Evolutionary conservation across 1,140 invertebrate species (phyloP), one percentile per base, ranked within the genome.

Genomic region (Ceratosolen fusciceps): DNA sequence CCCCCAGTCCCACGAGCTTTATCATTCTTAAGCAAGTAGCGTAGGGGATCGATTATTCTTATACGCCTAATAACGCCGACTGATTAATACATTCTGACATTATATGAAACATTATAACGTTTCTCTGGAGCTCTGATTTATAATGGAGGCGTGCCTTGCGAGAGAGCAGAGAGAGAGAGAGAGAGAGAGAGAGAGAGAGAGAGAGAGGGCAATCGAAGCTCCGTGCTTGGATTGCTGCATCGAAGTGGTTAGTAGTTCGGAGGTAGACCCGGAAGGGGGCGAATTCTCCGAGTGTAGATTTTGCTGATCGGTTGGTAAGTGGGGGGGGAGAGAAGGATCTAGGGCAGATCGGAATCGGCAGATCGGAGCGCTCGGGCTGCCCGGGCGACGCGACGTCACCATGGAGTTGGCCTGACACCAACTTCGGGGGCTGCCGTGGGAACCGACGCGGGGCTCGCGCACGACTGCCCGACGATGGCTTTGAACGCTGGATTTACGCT

Each of bases 341-440:
- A 71, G 52, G 34, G 54, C n/a, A 37, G 19, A 71, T 47, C 76
- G 37, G 29, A 60, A 67, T 26, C n/a, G n/a, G 29, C 54, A 58
- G 60, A 60, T 74, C 49, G 56, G 81, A 74, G 62, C 67, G 34
- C 73, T 60, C 52, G 68, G 56, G 43, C 24, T 26, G 12, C 37
- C 19, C 39, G 37, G 14, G 54, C 54, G 72, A 71, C 62, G 79
- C 81, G 80, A 77, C 81, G 74, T 82, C 62, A 68, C 56, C 26
- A 24, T 29, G 39, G 39, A 47, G 24, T 74, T 74, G 73, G 39
- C 62, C 7, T 49, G 26, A 9, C 37, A 39, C 58, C 73, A 67
- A 65, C 74, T 75, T 43, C 16, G n/a, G 8, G 2, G 31, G 21
- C 16, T 52, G 37, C 26, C 71, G 31, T 49, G 67, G 67, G 67